Conservation (phyloP, 2,113 vertebrate species). For the Neoarius graeffei region DNA sequence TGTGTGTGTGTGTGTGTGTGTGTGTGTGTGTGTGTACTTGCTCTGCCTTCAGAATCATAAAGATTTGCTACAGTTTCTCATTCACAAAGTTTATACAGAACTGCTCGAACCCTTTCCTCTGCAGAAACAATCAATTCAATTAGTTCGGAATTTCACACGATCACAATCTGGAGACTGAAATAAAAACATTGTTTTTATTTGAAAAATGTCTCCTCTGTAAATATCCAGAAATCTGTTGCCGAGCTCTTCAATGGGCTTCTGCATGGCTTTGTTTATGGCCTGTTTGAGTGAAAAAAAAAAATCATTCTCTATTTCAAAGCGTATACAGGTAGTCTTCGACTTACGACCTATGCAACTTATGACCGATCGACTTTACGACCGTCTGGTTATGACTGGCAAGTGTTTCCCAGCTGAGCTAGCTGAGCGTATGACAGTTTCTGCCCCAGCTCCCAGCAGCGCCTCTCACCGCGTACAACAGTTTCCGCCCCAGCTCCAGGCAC, state of each 20-base stretch:
- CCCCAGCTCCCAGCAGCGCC: too few species aligned
- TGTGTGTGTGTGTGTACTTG: constrained; percentile 75
- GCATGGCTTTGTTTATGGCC: neutral
- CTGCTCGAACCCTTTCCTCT: constrained; percentile 94
- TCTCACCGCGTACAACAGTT: too few species aligned
- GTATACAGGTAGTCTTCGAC: too few species aligned
- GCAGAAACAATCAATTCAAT: constrained; percentile 10
- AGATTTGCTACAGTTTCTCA: constrained; percentile 93
- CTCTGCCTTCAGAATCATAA: constrained; percentile 96
- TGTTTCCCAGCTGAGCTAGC: too few species aligned
- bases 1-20: neutral
- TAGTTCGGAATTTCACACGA: neutral
- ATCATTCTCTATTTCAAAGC: neutral
- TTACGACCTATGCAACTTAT: too few species aligned
- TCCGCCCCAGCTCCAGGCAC: too few species aligned
- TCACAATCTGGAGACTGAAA: neutral
- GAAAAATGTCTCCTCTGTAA: constrained; percentile 98
- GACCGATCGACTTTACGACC: too few species aligned
- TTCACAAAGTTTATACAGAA: constrained; percentile 99
- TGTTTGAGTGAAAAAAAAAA: neutral
- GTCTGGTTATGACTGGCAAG: too few species aligned
- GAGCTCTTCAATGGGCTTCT: neutral
- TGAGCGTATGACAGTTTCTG: too few species aligned
- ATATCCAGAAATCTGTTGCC: constrained; percentile 84
- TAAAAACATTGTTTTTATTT: constrained; percentile 70